Evolutionary conservation across 1,140 invertebrate species (phyloP).

Genomic region (Drosophila chauvacae): DNA sequence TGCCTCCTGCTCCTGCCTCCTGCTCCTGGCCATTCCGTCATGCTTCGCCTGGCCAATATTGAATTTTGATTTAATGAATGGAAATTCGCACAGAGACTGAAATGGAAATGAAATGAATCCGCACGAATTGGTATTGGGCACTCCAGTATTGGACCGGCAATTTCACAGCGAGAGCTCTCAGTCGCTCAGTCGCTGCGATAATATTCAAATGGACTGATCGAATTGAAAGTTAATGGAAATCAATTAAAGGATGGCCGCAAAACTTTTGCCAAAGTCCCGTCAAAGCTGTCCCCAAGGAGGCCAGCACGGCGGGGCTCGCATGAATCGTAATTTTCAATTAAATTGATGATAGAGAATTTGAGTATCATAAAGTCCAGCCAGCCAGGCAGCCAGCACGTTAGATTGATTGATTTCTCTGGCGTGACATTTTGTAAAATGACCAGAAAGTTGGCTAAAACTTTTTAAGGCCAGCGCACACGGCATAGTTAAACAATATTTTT

Average conservation of each 20-base stretch:
- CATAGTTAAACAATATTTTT: conserved; percentile 56
- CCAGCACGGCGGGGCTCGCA: conserved; percentile 30
- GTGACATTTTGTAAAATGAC: conserved; percentile 72
- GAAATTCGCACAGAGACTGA: conserved; percentile 61
- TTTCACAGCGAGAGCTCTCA: conserved; percentile 33
- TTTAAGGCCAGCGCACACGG: conserved; percentile 57
- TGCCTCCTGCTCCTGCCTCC: not conserved
- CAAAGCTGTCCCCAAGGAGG: conserved; percentile 19
- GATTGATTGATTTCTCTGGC: conserved; percentile 69
- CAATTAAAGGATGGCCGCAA: conserved; percentile 42
- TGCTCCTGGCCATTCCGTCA: conserved; percentile 50
- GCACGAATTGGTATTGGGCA: conserved; percentile 31
- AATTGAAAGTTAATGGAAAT: conserved; percentile 55
- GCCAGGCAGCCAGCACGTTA: conserved; percentile 3
- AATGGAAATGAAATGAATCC: conserved; percentile 54
- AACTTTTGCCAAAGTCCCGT: conserved; percentile 30
- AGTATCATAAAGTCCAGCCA: conserved; percentile 31
- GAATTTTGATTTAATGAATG: conserved; percentile 83
- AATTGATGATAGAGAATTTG: conserved; percentile 65
- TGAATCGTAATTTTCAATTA: conserved; percentile 79
- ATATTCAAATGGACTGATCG: conserved; percentile 56
- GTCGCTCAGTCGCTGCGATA: conserved; percentile 20
- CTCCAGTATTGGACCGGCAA: conserved; percentile 16
- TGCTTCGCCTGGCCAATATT: conserved; percentile 75
- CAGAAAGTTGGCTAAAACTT: conserved; percentile 28